Evolutionary conservation across 2,888 invertebrate species (phyloP).

Genomic region (Tachina lurida): DNA sequence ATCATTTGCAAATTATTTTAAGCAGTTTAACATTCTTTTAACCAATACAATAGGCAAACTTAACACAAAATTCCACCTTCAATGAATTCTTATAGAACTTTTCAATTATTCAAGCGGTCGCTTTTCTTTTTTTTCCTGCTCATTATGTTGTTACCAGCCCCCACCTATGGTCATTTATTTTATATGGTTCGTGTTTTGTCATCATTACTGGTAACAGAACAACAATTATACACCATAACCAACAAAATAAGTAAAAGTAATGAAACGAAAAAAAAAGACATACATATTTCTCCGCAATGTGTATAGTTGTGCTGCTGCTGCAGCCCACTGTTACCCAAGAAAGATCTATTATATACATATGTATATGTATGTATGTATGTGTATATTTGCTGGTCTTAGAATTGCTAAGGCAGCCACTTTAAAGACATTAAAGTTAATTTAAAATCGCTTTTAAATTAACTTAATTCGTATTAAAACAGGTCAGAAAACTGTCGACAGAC

Average conservation of each 20-base stretch:
- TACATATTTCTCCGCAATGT: constrained; percentile 10
- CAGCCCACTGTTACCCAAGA: background rate
- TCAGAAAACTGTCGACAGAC: background rate
- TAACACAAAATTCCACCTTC: background rate
- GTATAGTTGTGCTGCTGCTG: constrained; percentile 1
- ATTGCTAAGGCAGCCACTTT: constrained; percentile 53
- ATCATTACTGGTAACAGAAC: constrained; percentile 66
- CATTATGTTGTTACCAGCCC: constrained; percentile 20
- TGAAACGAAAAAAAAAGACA: background rate
- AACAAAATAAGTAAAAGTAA: constrained; percentile 19
- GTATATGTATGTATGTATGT: no score
- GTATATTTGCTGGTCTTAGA: constrained; percentile 12
- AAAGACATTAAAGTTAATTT: constrained; percentile 80
- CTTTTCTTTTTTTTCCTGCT: background rate
- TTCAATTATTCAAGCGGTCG: background rate
- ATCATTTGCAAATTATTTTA: no score
- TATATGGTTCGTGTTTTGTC: constrained; percentile 67
- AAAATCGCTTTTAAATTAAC: constrained; percentile 81
- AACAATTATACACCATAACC: constrained; percentile 58
- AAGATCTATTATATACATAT: constrained; percentile 12
- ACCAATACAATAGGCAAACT: no score
- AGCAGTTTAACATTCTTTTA: no score
- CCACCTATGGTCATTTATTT: constrained; percentile 51
- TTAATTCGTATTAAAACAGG: constrained; percentile 78
- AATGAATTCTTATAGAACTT: background rate